Conservation (phyloP, 2,797 vertebrate species). For the Podarcis lilfordi region DNA sequence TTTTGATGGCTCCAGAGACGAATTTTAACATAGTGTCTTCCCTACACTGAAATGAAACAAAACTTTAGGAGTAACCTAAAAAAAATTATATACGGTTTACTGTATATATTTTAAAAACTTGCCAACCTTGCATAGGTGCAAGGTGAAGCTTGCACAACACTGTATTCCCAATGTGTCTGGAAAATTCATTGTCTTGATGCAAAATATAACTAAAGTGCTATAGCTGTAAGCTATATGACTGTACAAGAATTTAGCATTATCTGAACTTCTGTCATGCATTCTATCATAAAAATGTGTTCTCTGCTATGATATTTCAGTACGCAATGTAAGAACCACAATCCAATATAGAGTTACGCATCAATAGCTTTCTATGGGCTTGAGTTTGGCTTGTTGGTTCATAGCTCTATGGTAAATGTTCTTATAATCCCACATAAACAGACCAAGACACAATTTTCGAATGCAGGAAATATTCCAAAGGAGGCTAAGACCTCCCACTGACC, state of each 20-base stretch:
- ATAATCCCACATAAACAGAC: not conserved
- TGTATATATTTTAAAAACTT: too few relatives aligned
- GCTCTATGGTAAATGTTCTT: not conserved
- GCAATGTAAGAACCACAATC: conserved; percentile 7
- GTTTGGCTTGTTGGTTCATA: not conserved
- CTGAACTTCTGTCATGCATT: fast-evolving
- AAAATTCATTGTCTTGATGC: conserved; percentile 61
- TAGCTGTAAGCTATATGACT: conserved; percentile 42
- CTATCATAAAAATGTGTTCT: not conserved
- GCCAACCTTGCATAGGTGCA: too few relatives aligned
- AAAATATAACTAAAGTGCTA: conserved; percentile 57
- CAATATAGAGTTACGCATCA: not conserved
- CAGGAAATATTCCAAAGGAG: conserved; percentile 24
- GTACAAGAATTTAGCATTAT: conserved; percentile 38
- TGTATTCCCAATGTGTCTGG: conserved; percentile 51
- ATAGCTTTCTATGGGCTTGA: not conserved
- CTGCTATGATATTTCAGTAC: not conserved
- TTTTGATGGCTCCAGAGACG: not conserved
- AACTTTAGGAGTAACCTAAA: not conserved
- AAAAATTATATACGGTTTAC: too few relatives aligned
- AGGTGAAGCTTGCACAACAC: too few relatives aligned
- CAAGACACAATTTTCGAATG: not conserved
- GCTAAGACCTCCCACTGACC: conserved; percentile 20
- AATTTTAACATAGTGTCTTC: not conserved
- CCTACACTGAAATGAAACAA: not conserved